Percentiles rank a stretch among this genome's conserved stretches.
These are phyloP conservation scores for Pelmatolapia mariae DNA, from an alignment of 2,113 vertebrate species.

Conservation along the genomic window DNA sequence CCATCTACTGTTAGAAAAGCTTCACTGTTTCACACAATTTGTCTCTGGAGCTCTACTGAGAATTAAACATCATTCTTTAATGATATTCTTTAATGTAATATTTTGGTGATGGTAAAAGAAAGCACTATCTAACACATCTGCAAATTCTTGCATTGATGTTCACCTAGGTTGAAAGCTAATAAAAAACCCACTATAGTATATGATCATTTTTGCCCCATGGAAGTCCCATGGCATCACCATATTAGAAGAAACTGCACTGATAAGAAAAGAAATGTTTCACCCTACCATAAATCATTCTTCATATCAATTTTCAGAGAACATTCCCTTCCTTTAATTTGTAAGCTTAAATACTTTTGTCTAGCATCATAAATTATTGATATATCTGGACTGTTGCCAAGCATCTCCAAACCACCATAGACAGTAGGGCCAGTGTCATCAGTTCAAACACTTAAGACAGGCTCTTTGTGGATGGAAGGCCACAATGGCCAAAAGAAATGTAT, in stretches of 20 bases:
- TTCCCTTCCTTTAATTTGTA: not conserved
- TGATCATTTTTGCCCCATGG: not conserved
- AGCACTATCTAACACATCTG: not conserved
- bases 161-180: not conserved
- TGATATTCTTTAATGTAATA: not conserved
- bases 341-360: not conserved
- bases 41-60: not conserved
- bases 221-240: not conserved
- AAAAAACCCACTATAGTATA: not conserved
- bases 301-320: not conserved
- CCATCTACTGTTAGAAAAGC: not conserved
- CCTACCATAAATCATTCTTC: not conserved
- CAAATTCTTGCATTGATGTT: not conserved
- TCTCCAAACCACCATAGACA: not conserved
- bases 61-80: not conserved
- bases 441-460: not conserved
- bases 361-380: not conserved
- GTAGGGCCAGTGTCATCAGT: not conserved
- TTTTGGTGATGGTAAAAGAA: not conserved
- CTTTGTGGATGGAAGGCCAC: not conserved
- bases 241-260: not conserved
- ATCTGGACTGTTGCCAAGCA: not conserved
- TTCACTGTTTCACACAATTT: not conserved
- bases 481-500: not conserved
- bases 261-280: not conserved